Conservation (phyloP, 2,888 invertebrate genomes). For the Bhutanitis thaidina region DNA sequence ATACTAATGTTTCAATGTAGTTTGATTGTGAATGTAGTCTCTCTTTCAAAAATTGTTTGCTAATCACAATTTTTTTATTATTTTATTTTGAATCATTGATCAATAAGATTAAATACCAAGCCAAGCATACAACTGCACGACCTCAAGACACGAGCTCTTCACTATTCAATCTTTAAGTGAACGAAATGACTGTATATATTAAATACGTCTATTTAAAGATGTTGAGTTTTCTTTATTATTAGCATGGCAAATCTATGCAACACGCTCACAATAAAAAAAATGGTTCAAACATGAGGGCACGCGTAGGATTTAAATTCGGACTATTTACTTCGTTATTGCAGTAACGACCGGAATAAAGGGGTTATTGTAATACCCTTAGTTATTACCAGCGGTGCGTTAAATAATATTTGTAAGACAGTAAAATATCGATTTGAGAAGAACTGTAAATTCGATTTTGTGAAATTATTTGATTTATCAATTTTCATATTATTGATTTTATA, state of each 20-base stretch:
- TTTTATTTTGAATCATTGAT: no score
- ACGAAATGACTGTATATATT: no score
- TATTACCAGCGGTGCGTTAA: constrained; percentile 48
- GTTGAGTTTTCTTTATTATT: background rate
- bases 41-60: no score
- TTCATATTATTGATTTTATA: no score
- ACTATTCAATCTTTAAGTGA: no score
- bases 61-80: no score
- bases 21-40: no score
- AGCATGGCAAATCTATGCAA: constrained; percentile 4
- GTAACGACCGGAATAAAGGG: constrained; percentile 34
- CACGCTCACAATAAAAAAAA: constrained; percentile 11
- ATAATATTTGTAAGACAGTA: constrained; percentile 41
- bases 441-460: background rate
- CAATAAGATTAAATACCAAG: no score
- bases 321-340: constrained; percentile 38
- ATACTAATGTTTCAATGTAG: no score
- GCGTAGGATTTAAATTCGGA: constrained; percentile 34
- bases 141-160: no score
- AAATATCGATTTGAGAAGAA: constrained; percentile 14
- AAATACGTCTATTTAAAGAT: background rate
- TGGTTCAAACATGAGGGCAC: constrained; percentile 15
- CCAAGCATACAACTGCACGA: no score
- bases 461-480: no score
- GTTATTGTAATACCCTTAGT: constrained; percentile 43